Percentiles rank a stretch among this genome's conserved stretches.
Conservation (phyloP, 2,888 invertebrate species). For the Ectobius pallidus region DNA sequence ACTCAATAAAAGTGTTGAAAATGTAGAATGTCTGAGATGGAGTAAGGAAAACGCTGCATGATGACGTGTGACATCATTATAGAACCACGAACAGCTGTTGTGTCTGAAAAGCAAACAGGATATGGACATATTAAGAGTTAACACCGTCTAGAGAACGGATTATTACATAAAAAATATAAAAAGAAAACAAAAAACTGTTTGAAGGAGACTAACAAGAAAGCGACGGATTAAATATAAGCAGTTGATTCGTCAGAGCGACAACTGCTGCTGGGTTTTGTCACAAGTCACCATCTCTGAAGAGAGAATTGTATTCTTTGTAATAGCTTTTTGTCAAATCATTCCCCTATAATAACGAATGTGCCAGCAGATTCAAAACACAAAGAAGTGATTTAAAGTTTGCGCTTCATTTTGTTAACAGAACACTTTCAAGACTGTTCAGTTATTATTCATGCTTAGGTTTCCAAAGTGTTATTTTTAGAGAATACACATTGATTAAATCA, state of each 20-base stretch:
- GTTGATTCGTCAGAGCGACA: constrained; percentile 7
- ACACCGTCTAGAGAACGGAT: background rate
- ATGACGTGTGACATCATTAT: too few relatives aligned
- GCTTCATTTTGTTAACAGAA: too few relatives aligned
- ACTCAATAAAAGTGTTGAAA: too few relatives aligned
- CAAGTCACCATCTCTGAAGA: constrained; percentile 15
- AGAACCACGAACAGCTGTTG: constrained; percentile 7
- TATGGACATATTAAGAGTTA: constrained; percentile 9
- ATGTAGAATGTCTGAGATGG: too few relatives aligned
- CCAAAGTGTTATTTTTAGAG: too few relatives aligned
- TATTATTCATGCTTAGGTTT: too few relatives aligned
- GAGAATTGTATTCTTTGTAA: constrained; percentile 25
- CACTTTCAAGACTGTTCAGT: too few relatives aligned
- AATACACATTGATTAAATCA: too few relatives aligned
- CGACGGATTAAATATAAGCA: constrained; percentile 22
- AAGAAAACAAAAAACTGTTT: too few relatives aligned
- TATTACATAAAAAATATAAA: background rate
- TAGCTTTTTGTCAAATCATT: constrained; percentile 38
- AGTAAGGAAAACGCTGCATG: too few relatives aligned
- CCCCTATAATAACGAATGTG: background rate
- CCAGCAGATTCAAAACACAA: background rate
- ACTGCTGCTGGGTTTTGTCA: constrained; percentile 21
- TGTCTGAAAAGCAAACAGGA: constrained; percentile 11
- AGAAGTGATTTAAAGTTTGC: too few relatives aligned
- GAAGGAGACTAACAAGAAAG: background rate